phyloP scores from a whole-genome alignment of 2,113 vertebrate genomes.

The Gnathonemus echidnorhynchus region DNA sequence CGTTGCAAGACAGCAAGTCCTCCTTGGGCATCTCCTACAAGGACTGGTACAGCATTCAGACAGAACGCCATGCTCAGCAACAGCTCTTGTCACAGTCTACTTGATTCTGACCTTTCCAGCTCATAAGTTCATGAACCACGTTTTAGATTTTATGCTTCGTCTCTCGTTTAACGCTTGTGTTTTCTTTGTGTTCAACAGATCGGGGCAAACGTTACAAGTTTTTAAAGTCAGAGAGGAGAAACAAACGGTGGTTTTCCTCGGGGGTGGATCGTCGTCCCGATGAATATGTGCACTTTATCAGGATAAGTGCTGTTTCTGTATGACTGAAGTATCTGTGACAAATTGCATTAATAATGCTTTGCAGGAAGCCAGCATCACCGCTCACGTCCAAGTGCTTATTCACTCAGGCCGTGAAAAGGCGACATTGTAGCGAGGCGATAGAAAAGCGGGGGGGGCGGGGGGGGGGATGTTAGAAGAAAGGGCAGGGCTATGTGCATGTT shows the following conservation, averaged over 20 bases:
- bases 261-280: conserved; percentile 56
- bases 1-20: background rate
- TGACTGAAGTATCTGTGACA: conserved; percentile 50
- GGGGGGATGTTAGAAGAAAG: background rate
- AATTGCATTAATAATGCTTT: conserved; percentile 59
- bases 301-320: conserved; percentile 56
- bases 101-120: background rate
- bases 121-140: background rate
- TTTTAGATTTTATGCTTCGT: background rate
- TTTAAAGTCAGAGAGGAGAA: conserved; percentile 22
- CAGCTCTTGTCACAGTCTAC: background rate
- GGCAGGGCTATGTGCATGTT: background rate
- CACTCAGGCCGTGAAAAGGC: background rate
- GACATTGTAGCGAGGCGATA: background rate
- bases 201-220: conserved; percentile 45
- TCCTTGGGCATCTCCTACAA: background rate
- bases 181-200: background rate
- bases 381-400: conserved; percentile 22
- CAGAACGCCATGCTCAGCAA: background rate
- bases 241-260: conserved; percentile 53
- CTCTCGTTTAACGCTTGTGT: background rate
- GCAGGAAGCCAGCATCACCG: conserved; percentile 52
- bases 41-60: background rate
- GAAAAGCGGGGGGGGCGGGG: background rate
- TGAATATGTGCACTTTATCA: conserved; percentile 67